Conservation (phyloP, 2,113 vertebrate genomes). For the Solea senegalensis region DNA sequence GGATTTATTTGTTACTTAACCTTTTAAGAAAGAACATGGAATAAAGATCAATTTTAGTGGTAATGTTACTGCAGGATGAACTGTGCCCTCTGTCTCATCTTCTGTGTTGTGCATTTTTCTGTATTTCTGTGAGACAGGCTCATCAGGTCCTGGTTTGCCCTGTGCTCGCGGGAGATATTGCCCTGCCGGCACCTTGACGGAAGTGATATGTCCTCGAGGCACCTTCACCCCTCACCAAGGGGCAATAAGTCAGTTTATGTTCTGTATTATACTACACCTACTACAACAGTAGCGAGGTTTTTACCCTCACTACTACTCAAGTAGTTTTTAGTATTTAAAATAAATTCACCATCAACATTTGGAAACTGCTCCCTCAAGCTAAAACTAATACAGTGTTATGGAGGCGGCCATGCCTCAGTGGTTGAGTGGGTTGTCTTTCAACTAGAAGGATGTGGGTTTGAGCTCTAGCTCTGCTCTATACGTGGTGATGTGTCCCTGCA, state of each 20-base stretch:
- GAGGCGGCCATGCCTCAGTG: too few species aligned
- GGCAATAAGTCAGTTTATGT: constrained; percentile 75
- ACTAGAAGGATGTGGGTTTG: too few species aligned
- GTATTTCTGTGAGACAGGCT: constrained; percentile 67
- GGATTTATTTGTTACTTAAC: too few species aligned
- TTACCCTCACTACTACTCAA: not conserved
- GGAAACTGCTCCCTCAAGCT: not conserved
- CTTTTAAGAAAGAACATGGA: not conserved
- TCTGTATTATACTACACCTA: not conserved
- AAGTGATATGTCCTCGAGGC: constrained; percentile 82
- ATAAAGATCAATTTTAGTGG: constrained; percentile 2
- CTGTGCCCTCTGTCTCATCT: not conserved
- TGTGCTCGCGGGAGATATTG: constrained; percentile 85
- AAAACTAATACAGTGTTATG: not conserved
- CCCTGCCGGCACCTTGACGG: constrained; percentile 81
- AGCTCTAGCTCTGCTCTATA: too few species aligned
- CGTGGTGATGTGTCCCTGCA: too few species aligned
- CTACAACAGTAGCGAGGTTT: too few species aligned
- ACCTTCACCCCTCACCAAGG: constrained; percentile 85
- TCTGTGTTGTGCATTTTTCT: not conserved
- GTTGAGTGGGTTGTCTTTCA: too few species aligned
- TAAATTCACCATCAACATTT: not conserved
- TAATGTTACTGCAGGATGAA: not conserved
- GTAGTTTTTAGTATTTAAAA: not conserved
- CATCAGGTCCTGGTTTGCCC: constrained; percentile 79